Conservation (phyloP, 2,113 vertebrate genomes). For the Tenrec ecaudatus region DNA sequence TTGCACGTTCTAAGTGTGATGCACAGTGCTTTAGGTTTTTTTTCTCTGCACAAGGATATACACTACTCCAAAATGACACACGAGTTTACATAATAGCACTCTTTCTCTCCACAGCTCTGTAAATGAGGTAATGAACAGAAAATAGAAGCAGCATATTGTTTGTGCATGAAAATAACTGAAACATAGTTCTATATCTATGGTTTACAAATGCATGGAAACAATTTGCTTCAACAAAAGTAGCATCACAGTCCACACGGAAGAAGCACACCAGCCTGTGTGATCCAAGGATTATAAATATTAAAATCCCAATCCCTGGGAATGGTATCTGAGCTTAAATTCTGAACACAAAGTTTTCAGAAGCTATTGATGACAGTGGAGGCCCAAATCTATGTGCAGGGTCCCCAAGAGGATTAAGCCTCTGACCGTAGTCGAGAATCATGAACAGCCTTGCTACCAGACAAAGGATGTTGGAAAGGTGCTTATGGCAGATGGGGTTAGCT, state of each 20-base stretch:
- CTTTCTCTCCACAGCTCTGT: constrained; percentile 11
- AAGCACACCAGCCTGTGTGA: too few relatives aligned
- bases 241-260: neutral
- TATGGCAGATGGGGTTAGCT: too few relatives aligned
- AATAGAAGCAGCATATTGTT: constrained; percentile 29
- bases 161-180: neutral
- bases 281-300: neutral
- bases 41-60: neutral
- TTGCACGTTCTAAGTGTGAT: neutral
- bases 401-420: too few relatives aligned
- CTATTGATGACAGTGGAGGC: too few relatives aligned
- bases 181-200: neutral
- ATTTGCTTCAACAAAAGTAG: constrained; percentile 51
- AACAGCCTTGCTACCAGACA: too few relatives aligned
- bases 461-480: too few relatives aligned
- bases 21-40: constrained; percentile 12
- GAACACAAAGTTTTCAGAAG: too few relatives aligned
- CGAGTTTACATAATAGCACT: neutral
- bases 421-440: too few relatives aligned
- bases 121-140: neutral
- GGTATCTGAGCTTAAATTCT: too few relatives aligned
- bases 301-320: too few relatives aligned
- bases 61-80: neutral
- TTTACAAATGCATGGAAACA: constrained; percentile 7
- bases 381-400: too few relatives aligned